Evolutionary conservation across 2,113 vertebrate genomes (phyloP).

Genomic region (Datnioides undecimradiatus): DNA sequence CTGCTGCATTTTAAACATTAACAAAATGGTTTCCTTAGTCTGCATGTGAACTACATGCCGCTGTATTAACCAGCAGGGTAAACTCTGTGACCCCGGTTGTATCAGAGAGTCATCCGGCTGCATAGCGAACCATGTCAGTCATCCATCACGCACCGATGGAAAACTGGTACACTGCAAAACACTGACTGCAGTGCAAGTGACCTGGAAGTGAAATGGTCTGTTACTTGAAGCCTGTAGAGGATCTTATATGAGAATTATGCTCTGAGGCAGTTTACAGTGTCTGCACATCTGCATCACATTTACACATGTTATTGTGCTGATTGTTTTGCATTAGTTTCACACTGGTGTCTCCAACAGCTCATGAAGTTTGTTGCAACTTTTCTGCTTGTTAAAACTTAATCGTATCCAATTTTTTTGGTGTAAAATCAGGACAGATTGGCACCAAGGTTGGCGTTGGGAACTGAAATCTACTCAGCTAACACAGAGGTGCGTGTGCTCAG

Average conservation of each 20-base stretch:
- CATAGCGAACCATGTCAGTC: neutral
- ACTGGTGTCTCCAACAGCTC: too few relatives aligned
- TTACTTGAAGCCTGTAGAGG: neutral
- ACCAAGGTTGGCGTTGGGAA: too few relatives aligned
- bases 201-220: constrained; percentile 25
- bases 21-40: neutral
- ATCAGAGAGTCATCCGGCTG: constrained; percentile 2
- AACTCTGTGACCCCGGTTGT: constrained; percentile 1
- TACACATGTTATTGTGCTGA: neutral
- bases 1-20: neutral
- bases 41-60: constrained; percentile 10
- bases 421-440: too few relatives aligned
- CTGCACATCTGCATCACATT: constrained; percentile 5
- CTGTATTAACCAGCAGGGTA: neutral
- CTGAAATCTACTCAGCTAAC: too few relatives aligned
- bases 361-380: too few relatives aligned
- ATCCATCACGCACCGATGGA: constrained; percentile 9
- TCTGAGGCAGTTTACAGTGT: neutral
- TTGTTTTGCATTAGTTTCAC: too few relatives aligned
- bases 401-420: too few relatives aligned
- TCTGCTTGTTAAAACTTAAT: too few relatives aligned
- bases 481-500: too few relatives aligned
- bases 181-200: constrained; percentile 7
- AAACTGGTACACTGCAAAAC: constrained; percentile 14
- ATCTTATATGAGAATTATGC: neutral